phyloP scores from a whole-genome alignment of 2,888 invertebrate species.

The Megalurothrips usitatus region DNA sequence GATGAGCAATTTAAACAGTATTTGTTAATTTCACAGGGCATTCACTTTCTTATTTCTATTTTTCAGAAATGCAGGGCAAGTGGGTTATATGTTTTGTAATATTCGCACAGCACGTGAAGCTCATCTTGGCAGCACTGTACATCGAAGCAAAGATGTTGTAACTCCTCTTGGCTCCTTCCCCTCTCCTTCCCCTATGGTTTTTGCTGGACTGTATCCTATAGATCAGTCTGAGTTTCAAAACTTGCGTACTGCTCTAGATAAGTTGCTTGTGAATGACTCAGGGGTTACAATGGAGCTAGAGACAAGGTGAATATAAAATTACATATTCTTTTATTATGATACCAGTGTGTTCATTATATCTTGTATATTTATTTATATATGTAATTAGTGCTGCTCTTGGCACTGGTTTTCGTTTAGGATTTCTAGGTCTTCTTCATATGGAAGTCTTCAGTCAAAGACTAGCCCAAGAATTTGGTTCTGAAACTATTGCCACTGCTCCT shows the following conservation, averaged over 20 bases:
- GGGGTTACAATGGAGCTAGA: constrained; percentile 79
- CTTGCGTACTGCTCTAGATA: constrained; percentile 78
- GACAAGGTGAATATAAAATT: constrained; percentile 60
- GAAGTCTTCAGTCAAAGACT: constrained; percentile 84
- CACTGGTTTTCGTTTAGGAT: constrained; percentile 84
- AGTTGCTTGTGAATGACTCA: constrained; percentile 89
- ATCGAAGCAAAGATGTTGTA: constrained; percentile 52
- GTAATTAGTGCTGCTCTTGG: constrained; percentile 71
- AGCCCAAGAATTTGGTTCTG: constrained; percentile 76
- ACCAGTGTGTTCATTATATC: constrained; percentile 17
- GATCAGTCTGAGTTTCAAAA: constrained; percentile 78
- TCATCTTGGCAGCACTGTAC: constrained; percentile 71
- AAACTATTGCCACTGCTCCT: constrained; percentile 77
- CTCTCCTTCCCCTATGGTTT: constrained; percentile 73
- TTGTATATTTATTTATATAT: constrained; percentile 12
- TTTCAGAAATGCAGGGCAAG: constrained; percentile 77
- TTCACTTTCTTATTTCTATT: constrained; percentile 28
- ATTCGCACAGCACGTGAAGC: constrained; percentile 72
- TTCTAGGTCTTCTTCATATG: constrained; percentile 78
- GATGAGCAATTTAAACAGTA: constrained; percentile 4
- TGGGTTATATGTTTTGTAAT: constrained; percentile 80
- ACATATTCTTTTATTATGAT: neutral
- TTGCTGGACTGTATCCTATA: constrained; percentile 84
- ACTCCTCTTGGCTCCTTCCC: constrained; percentile 61
- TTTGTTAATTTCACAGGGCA: too few relatives aligned